phyloP scores from a whole-genome alignment of 2,113 vertebrate genomes.

The Cyanoliseus patagonus region DNA sequence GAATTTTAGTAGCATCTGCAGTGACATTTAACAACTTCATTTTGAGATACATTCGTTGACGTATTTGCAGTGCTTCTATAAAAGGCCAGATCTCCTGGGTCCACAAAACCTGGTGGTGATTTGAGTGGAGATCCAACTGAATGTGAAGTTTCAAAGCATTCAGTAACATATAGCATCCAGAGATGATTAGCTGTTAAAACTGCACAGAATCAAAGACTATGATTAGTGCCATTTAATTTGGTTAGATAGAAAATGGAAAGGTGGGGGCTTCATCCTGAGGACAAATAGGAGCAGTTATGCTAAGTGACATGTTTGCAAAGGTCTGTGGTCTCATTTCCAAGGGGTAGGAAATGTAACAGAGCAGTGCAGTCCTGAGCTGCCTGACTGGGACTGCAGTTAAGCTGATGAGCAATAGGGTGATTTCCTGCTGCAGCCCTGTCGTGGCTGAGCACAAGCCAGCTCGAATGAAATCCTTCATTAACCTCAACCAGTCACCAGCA shows the following conservation, averaged over 20 bases:
- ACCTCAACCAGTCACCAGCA: background rate
- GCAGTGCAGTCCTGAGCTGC: background rate
- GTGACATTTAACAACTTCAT: background rate
- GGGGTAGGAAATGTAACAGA: background rate
- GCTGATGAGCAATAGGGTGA: background rate
- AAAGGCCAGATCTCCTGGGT: background rate
- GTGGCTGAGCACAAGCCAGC: background rate
- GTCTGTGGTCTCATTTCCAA: background rate
- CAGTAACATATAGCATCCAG: background rate
- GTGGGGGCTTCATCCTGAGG: background rate
- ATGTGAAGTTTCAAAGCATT: fast-evolving
- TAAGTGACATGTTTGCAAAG: background rate
- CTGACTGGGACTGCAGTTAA: background rate
- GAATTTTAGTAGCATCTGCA: background rate
- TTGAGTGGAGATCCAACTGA: background rate
- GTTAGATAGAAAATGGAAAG: background rate
- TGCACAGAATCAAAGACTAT: background rate
- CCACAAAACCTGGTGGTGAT: background rate
- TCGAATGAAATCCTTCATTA: background rate
- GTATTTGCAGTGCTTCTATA: background rate
- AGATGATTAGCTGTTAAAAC: background rate
- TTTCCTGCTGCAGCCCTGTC: background rate
- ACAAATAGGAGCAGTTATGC: too few species aligned
- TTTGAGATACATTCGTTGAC: background rate
- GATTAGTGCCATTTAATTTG: background rate